Evolutionary conservation across 2,888 invertebrate genomes (phyloP), one percentile per base, ranked within the genome.

Genomic region (Blomia tropicalis): DNA sequence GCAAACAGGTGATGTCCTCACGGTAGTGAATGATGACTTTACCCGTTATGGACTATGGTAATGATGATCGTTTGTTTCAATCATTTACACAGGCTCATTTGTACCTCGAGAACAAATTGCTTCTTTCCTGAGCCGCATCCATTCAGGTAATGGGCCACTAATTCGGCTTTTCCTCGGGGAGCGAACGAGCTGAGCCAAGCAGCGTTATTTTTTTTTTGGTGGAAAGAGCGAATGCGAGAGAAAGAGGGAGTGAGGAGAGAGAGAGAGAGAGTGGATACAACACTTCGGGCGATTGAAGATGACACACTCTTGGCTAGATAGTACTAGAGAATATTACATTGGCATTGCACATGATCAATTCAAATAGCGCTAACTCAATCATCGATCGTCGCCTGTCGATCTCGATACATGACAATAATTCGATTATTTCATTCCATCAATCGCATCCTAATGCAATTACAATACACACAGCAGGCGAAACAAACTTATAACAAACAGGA

Each of bases 101-200:
- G 51, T 14, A 47, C 51, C n/a, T n/a, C n/a, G n/a, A 47, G n/a
- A 27, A 19, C 51, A 47, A 47, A 47, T 47, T 47, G 51, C 23
- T n/a, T 19, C 22, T 27, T 47, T 14, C 22, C 51, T n/a, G n/a
- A n/a, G n/a, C n/a, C n/a, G n/a, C 51, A 25, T 7, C 51, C 23
- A 22, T 7, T 47, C 23, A 27, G 51, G 51, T 47, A 47, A 47
- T 47, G 22, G 51, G n/a, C 7, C 51, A 47, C 51, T 47, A 47
- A 47, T 47, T 47, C n/a, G 51, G 7, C 51, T 7, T 47, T 36
- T 17, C n/a, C n/a, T n/a, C n/a, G n/a, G n/a, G n/a, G n/a, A n/a
- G n/a, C n/a, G n/a, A n/a, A n/a, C n/a, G n/a, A n/a, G n/a, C n/a
- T n/a, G n/a, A n/a, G n/a, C n/a, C n/a, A n/a, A n/a, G n/a, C n/a